Base-by-base conservation (phyloP, 2,888 invertebrate species). In the Schizotus pectinicornis region DNA sequence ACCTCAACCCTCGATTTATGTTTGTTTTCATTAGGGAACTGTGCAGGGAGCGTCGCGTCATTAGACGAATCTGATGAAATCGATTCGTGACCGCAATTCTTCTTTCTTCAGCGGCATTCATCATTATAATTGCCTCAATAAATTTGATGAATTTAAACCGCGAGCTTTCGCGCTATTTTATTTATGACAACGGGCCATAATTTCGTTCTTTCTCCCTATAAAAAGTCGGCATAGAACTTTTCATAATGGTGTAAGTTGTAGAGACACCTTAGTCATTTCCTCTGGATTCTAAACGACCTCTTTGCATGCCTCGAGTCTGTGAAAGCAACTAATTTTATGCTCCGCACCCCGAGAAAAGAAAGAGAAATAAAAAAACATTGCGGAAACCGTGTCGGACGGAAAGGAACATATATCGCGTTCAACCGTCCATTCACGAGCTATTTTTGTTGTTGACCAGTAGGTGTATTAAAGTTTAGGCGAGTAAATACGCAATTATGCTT, bases 251-350 rank as follows among this genome's bases (percentile, higher is more conserved):
- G 64, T 64, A 70, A 71, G 68, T 73, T 72, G 69, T 65, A 68
- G 67, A 70, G 71, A 71, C 72, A 73, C 72, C 72, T 71, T 64
- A 71, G 71, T 69, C 73, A 71, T 71, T 72, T 72, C 70, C 70
- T 64, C 60, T 61, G 61, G 66, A 66, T 70, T 69, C 67, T 64
- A 72, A 73, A 74, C 69, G 72, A 73, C 68, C 69, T 65, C 62
- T 68, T 72, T 67, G 73, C 72, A 70, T 72, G 71, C 69, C 67
- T 63, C 60, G 45, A 64, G 59, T 63, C 67, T 66, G 67, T 68
- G 70, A 69, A 70, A 70, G 69, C 68, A 64, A 65, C 69, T 72
- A 70, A 72, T 73, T 74, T 72, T 70, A 73, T 70, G 69, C 68
- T 65, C 62, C 65, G 56, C 69, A 67, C 67, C 65, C 64, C 61